Evolutionary conservation across 1,140 invertebrate genomes (phyloP), one percentile per base, ranked within the genome.

Genomic region (Anagrus nilaparvatae): DNA sequence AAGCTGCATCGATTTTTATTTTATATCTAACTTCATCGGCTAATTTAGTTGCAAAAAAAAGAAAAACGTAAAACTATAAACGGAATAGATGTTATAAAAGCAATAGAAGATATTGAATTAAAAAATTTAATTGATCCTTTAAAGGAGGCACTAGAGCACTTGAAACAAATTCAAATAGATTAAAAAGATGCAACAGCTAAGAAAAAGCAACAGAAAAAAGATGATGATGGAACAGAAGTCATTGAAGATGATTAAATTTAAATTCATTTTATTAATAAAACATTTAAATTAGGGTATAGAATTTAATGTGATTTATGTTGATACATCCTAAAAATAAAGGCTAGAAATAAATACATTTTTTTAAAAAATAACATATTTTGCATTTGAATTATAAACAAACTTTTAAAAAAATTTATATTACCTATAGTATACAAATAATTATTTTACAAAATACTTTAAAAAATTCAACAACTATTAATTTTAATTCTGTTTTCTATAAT

Each of bases 51-150:
- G 86, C 90, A 1, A 79, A 83, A 56, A n/a, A 83, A 83, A 56
- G 73, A 74, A 29, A 92, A 88, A 52, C 75, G 88, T 34, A 95
- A 94, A 63, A 93, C 87, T 0, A 79, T 96, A 13, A 80, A 77
- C 27, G 86, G 84, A 0, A 74, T 81, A 42, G 91, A 96, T 71
- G 85, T 96, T 1, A 67, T 95, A 21, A 76, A 81, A 49, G 90
- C 91, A 0, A 79, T 97, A 61, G 72, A 79, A 32, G 88, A 95
- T 47, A 83, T 93, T 61, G 90, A 96, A 55, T 95, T 96, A 67
- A 85, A 89, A 32, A 79, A 82, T 49, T 95, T 96, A 65, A 68
- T 88, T 1, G 81, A 84, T 27, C 83, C 86, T 1, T 58, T 96
- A 3, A 72, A 79, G 25, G 77, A 87, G 51, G 75, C 82, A 21